Percentiles rank a stretch among this genome's conserved stretches.
These are phyloP conservation scores for Pomacea maculata DNA, from an alignment of 1,140 invertebrate species.

Conservation along the genomic window DNA sequence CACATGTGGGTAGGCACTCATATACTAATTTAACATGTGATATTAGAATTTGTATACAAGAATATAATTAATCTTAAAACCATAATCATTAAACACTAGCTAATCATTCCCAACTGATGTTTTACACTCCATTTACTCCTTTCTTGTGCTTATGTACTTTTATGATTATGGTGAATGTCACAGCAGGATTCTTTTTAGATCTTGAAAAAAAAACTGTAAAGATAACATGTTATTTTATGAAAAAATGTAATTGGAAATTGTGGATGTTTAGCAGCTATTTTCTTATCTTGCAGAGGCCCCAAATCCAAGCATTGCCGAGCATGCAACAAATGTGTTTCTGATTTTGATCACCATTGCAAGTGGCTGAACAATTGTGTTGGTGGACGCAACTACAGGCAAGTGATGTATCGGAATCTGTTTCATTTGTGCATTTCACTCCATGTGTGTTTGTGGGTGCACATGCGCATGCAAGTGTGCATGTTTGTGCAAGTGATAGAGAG, in stretches of 20 bases:
- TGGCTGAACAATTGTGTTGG: conserved; percentile 98
- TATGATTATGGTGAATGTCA: background rate
- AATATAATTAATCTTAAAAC: background rate
- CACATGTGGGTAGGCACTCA: background rate
- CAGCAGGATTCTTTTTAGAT: background rate
- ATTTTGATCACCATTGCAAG: conserved; percentile 95
- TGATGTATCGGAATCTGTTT: background rate
- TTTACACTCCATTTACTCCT: background rate
- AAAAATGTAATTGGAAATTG: background rate
- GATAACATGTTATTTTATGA: background rate
- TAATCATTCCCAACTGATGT: too few species aligned
- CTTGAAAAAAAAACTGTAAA: too few species aligned
- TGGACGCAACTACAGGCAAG: conserved; percentile 81
- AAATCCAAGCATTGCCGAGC: conserved; percentile 91
- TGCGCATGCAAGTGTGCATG: background rate
- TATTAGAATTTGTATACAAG: background rate
- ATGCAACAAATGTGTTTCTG: conserved; percentile 95
- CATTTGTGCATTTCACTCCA: background rate
- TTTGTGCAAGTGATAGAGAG: background rate
- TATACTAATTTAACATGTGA: background rate
- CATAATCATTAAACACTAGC: background rate
- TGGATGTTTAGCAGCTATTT: background rate
- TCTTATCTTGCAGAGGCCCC: conserved; percentile 54
- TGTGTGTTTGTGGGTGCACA: background rate
- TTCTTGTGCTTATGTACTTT: background rate